These are phyloP conservation scores for Danio albolineatus DNA, from an alignment of 2,797 vertebrate genomes.

Conservation along the genomic window DNA sequence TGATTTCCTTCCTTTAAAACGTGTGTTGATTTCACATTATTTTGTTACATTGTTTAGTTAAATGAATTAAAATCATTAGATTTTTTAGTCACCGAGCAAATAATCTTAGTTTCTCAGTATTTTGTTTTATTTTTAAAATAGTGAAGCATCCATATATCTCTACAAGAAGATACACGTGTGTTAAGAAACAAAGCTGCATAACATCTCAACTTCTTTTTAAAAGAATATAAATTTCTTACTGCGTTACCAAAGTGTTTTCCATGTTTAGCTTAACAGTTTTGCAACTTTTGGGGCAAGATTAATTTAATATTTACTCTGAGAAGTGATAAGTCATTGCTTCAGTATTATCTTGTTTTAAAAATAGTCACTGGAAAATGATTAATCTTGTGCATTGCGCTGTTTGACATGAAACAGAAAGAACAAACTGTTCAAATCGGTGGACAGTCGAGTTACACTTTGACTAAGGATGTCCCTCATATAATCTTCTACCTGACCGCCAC, in stretches of 20 bases:
- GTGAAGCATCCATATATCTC: too few relatives aligned
- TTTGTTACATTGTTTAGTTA: neutral
- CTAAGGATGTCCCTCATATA: slow-evolving; percentile 18
- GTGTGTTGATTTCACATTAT: neutral
- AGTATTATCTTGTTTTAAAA: neutral
- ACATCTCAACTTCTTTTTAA: neutral
- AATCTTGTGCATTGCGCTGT: neutral
- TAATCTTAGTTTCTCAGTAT: neutral
- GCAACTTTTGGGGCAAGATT: neutral
- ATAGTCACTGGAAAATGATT: neutral
- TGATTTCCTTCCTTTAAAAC: slow-evolving; percentile 8
- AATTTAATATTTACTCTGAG: neutral
- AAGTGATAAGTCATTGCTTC: neutral
- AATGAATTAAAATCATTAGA: neutral
- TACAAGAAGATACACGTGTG: too few relatives aligned
- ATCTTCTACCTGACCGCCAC: slow-evolving; percentile 8
- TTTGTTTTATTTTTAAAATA: neutral
- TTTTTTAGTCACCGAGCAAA: neutral
- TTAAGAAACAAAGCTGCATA: too few relatives aligned
- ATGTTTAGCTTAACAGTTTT: neutral
- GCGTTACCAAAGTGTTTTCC: neutral
- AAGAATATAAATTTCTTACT: neutral
- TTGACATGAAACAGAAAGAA: neutral
- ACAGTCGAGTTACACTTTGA: slow-evolving; percentile 24
- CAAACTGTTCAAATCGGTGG: slow-evolving; percentile 6